Base-by-base conservation (phyloP, 2,888 invertebrate species). In the Mythimna ferrago region DNA sequence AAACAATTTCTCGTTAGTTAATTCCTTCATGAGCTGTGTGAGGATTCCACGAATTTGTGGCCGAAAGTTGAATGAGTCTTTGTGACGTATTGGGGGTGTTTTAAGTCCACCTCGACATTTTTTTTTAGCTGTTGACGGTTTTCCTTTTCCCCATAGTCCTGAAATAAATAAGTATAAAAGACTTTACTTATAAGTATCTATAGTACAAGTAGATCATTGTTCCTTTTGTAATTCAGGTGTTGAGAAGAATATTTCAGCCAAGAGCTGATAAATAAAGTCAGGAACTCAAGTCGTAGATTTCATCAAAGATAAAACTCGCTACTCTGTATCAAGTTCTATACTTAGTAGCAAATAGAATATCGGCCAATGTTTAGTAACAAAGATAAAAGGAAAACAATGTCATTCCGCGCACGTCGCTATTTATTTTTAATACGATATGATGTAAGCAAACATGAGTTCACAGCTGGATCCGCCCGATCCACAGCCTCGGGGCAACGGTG, bases 321-420 rank as follows among this genome's bases (percentile, higher is more conserved):
- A 10, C 38, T 51, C n/a, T 44, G 21, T 64, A 56, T 68, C n/a
- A 21, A 60, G 19, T 73, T 67, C 72, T 70, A 76, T 78, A 78
- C 65, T 58, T 76, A 63, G 62, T 62, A 63, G 70, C 26, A 41
- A 65, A 66, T 78, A 85, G 81, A 71, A 62, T 67, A 69, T 62
- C 48, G 51, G 81, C 72, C 62, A 63, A 76, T 82, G 78, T 84
- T 86, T 82, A 87, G 80, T 81, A 82, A 80, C 79, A 81, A 77
- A 85, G 83, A 83, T 86, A 87, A 88, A 88, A 89, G 88, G 88
- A 85, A 88, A 89, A 87, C 85, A 87, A 87, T 90, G 89, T 89
- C 73, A 75, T 61, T 73, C 77, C 44, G 56, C 68, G 66, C 79
- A 81, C 78, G 79, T 82, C 68, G 77, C 81, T 80, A 83, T 86